phyloP scores from a whole-genome alignment of 2,113 vertebrate genomes.

The Nesoenas mayeri region DNA sequence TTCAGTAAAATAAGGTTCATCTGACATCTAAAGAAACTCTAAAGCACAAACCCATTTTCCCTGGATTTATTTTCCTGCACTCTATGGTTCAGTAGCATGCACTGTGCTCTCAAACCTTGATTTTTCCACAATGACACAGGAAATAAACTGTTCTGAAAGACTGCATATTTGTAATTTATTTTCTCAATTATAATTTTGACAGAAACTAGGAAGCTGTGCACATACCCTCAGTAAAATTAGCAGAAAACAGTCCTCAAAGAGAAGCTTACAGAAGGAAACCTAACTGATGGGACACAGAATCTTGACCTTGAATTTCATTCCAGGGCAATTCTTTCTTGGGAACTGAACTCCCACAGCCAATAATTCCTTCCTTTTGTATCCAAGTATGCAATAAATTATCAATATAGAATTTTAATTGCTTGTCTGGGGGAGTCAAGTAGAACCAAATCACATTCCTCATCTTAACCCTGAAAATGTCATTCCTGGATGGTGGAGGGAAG shows the following conservation, averaged over 20 bases:
- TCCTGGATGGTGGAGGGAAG: background rate
- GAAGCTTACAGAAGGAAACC: background rate
- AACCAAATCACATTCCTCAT: background rate
- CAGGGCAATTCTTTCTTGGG: slow-evolving; percentile 20
- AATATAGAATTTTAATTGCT: slow-evolving; percentile 33
- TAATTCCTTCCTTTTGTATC: background rate
- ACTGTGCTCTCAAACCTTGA: background rate
- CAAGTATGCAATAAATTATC: slow-evolving; percentile 8
- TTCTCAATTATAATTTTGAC: slow-evolving; percentile 26
- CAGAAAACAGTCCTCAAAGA: background rate
- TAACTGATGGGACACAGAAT: background rate
- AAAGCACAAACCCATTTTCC: background rate
- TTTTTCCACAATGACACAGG: background rate
- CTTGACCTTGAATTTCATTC: slow-evolving; percentile 27
- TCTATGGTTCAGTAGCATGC: background rate
- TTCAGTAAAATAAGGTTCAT: background rate
- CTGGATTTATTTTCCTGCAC: background rate
- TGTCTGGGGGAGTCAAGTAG: background rate
- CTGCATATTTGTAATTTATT: background rate
- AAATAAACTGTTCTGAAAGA: background rate
- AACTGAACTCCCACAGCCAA: background rate
- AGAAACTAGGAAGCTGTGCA: slow-evolving; percentile 1
- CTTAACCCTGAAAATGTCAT: background rate
- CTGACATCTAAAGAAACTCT: background rate
- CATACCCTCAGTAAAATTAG: background rate